These are phyloP conservation scores for Cheilosia grossa DNA, from an alignment of 2,888 invertebrate genomes.

Conservation along the genomic window DNA sequence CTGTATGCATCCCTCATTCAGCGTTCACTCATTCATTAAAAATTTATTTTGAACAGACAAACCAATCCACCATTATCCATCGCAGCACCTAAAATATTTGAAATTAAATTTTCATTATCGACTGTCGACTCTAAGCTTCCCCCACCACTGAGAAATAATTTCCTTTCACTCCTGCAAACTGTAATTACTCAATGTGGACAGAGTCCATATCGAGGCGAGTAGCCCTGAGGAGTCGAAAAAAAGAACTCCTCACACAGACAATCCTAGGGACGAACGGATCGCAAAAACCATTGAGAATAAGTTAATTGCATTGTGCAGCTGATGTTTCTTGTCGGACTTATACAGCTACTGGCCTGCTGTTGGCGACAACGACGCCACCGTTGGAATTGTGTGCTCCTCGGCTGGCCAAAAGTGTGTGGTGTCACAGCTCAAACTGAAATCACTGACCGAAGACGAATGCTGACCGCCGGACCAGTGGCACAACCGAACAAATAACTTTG, in stretches of 20 bases:
- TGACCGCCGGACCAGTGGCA: conserved; percentile 3
- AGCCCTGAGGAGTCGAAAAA: conserved; percentile 5
- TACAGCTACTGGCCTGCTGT: conserved; percentile 11
- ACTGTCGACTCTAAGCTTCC: background rate
- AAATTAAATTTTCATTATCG: conserved; percentile 62
- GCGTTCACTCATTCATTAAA: background rate
- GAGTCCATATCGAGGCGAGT: conserved; percentile 19
- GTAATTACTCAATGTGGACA: conserved; percentile 57
- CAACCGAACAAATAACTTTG: conserved; percentile 52
- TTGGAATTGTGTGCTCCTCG: background rate
- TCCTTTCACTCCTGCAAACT: conserved; percentile 40
- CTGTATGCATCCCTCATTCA: background rate
- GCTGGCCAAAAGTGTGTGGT: conserved; percentile 19
- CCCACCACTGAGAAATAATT: conserved; percentile 32
- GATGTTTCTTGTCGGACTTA: conserved; percentile 48
- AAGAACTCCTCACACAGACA: conserved; percentile 17
- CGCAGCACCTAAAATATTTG: conserved; percentile 11
- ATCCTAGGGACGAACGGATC: conserved; percentile 13
- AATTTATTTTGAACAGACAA: conserved; percentile 12
- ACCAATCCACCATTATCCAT: conserved; percentile 2
- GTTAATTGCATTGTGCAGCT: conserved; percentile 59
- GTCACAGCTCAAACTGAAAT: background rate
- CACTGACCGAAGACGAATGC: background rate
- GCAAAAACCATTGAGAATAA: conserved; percentile 47
- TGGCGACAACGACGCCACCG: conserved; percentile 2